Percentiles rank a stretch among this genome's conserved stretches.
Conservation (phyloP, 2,113 vertebrate genomes). For the Condylura cristata region DNA sequence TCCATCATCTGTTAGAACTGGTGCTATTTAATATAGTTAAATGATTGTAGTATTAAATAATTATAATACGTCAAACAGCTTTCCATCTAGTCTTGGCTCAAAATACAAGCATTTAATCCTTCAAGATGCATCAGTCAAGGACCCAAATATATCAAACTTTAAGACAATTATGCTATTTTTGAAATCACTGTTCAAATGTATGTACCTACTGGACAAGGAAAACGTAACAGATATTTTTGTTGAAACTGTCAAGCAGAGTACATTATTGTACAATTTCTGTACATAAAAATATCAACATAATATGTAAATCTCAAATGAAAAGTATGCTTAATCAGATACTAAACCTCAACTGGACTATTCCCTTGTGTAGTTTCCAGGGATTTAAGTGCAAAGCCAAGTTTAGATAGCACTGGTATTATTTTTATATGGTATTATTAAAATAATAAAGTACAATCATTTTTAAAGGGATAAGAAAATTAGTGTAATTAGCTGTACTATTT, state of each 20-base stretch:
- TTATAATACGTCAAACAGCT: constrained; percentile 46
- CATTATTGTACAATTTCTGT: constrained; percentile 59
- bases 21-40: constrained; percentile 25
- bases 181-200: constrained; percentile 17
- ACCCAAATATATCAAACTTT: constrained; percentile 26
- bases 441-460: constrained; percentile 48
- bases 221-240: constrained; percentile 35
- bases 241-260: constrained; percentile 57
- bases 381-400: constrained; percentile 43
- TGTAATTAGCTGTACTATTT: constrained; percentile 35
- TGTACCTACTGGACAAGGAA: constrained; percentile 24
- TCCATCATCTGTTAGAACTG: constrained; percentile 24
- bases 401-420: constrained; percentile 15
- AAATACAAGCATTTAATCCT: constrained; percentile 56
- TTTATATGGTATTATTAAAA: constrained; percentile 26
- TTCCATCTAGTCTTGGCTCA: constrained; percentile 33
- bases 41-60: background rate
- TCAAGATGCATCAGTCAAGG: background rate
- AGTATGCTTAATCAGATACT: constrained; percentile 40
- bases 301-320: constrained; percentile 54
- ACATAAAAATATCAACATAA: constrained; percentile 70
- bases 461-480: constrained; percentile 47
- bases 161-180: constrained; percentile 5
- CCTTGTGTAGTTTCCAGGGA: background rate
- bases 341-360: background rate